Evolutionary conservation across 2,797 vertebrate genomes (phyloP).

Genomic region (Phrynocephalus guinanensis): DNA sequence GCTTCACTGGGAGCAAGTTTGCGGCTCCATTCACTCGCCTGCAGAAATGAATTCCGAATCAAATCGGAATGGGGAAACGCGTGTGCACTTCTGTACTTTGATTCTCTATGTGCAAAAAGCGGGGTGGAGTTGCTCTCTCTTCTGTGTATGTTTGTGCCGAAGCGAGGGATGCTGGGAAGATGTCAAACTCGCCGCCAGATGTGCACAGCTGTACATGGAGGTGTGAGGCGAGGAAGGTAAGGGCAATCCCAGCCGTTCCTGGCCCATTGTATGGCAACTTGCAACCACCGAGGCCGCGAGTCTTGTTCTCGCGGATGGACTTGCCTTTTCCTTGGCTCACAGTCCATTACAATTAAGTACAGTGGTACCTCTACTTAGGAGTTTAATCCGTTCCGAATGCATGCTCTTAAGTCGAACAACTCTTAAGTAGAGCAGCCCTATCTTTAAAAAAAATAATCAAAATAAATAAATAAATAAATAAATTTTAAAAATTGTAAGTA

Average conservation of each 20-base stretch:
- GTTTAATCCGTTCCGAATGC: no score
- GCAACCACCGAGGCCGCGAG: not conserved
- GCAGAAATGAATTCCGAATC: not conserved
- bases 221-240: not conserved
- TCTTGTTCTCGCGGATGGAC: not conserved
- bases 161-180: not conserved
- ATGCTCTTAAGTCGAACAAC: no score
- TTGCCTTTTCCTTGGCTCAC: not conserved
- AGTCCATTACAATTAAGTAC: no score
- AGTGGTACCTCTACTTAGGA: no score
- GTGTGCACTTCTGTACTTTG: not conserved
- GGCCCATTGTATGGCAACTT: no score
- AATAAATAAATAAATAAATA: no score
- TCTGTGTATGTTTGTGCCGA: not conserved
- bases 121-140: no score
- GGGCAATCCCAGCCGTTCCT: no score
- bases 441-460: no score
- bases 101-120: not conserved
- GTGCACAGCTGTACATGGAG: not conserved
- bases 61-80: rapidly evolving
- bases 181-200: not conserved
- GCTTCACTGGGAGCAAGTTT: not conserved
- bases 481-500: no score
- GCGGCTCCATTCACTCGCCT: no score
- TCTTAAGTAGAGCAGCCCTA: no score